Base-by-base conservation (phyloP, 2,113 vertebrate genomes). In the Nesogale talazaci region DNA sequence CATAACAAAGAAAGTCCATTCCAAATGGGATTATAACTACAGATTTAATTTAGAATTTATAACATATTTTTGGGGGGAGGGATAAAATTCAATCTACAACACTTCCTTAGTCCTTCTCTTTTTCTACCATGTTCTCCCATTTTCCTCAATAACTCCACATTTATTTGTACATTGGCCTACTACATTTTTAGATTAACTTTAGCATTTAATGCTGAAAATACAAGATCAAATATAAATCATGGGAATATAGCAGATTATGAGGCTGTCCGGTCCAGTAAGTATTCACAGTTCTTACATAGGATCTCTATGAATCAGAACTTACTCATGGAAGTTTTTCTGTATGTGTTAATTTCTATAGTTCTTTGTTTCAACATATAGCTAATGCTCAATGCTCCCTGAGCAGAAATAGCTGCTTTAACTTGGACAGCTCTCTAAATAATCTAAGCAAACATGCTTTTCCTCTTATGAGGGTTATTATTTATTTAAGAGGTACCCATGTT, bases 181-280 rank as follows among this genome's bases (percentile, higher is more conserved):
- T 63, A 0, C 65, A 38, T 79, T 56, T 89, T 74, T 85, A 34
- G 42, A 36, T 67, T 19, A 88, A 8, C 25, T 14, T 87, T 80
- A 59, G 6, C 25, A 0, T 79, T 88, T 69, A 90, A 78, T n/a
- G 2, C 29, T 94, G 46, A 67, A 77, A 94, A 86, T 61, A 78
- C 59, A 29, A n/a, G 2, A 4, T 42, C 8, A 80, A n/a, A 17
- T 67, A 31, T 61, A 88, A 67, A 74, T 87, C 4, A 8, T 52
- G 46, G 9, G 6, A 10, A 52, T 52, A 52, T 52, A 52, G 46
- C 46, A 52, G 46, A 52, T 52, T 52, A 6, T 52, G 46, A 6
- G 9, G 46, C 46, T 52, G 46, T 52, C 4, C 9, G 10, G 1
- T 52, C 46, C 1, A 52, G 46, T 52, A 52, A 52, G 14, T 52